phyloP scores from a whole-genome alignment of 1,140 invertebrate genomes.

The Phthorimaea operculella region DNA sequence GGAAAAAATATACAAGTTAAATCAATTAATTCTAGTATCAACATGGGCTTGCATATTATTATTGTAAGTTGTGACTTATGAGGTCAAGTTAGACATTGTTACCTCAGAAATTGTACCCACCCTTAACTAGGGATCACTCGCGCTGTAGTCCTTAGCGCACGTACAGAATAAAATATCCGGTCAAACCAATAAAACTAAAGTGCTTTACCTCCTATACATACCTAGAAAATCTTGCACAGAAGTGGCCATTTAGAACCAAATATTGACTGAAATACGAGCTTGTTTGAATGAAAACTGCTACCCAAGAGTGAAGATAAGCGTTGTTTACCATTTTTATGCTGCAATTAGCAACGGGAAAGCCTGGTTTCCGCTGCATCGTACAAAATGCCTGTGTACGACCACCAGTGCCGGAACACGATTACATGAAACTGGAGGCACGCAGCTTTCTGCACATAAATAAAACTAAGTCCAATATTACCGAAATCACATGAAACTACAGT shows the following conservation, averaged over 20 bases:
- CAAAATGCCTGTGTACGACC: neutral
- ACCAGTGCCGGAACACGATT: neutral
- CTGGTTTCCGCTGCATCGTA: constrained; percentile 56
- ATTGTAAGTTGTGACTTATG: no score
- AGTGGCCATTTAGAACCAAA: neutral
- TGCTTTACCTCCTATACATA: neutral
- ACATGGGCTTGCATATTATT: no score
- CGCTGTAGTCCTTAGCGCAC: neutral
- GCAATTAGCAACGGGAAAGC: constrained; percentile 53
- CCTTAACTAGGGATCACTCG: no score
- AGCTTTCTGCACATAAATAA: constrained; percentile 8
- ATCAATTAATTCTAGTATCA: no score
- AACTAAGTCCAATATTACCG: constrained; percentile 3
- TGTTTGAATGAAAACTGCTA: constrained; percentile 3
- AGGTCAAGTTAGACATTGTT: no score
- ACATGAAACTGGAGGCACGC: neutral
- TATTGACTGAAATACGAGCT: neutral
- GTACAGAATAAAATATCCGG: neutral
- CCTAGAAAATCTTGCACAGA: neutral
- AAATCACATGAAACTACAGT: neutral
- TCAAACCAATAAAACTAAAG: neutral
- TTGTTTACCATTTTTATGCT: constrained; percentile 57
- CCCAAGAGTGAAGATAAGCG: neutral
- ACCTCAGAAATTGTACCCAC: no score
- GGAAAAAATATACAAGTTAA: neutral